Evolutionary conservation across 2,797 vertebrate genomes (phyloP).

Genomic region (Margarornis squamiger): DNA sequence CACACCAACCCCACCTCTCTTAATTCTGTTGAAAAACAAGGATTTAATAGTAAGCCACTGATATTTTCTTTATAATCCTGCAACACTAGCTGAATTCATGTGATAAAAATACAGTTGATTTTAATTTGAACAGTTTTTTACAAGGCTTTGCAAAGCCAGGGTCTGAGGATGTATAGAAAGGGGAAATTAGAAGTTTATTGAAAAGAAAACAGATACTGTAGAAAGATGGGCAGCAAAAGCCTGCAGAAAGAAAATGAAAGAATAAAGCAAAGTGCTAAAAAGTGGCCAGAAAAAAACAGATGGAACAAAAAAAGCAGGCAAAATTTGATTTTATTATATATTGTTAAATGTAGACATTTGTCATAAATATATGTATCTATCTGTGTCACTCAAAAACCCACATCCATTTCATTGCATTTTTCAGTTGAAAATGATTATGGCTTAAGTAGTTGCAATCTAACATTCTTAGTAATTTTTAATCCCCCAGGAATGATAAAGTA

Average conservation of each 20-base stretch:
- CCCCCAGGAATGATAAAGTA: background rate
- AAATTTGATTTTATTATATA: background rate
- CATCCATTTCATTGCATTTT: background rate
- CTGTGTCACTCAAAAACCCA: background rate
- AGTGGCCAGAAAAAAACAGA: background rate
- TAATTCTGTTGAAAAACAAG: background rate
- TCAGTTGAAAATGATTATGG: background rate
- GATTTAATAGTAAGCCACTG: background rate
- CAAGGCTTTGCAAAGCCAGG: background rate
- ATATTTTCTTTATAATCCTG: background rate
- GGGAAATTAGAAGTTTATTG: background rate
- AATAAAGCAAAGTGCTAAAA: background rate
- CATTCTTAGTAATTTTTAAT: background rate
- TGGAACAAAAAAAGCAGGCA: background rate
- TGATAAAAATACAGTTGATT: background rate
- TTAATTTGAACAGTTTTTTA: background rate
- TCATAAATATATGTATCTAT: background rate
- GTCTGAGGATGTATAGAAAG: background rate
- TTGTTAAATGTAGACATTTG: background rate
- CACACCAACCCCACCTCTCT: background rate
- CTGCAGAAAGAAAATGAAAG: background rate
- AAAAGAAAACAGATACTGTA: background rate
- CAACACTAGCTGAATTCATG: background rate
- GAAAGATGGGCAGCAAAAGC: background rate
- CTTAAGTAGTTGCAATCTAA: constrained; percentile 3